Percentiles rank a stretch among this genome's conserved stretches.
These are phyloP conservation scores for Podotricha telesiphe DNA, from an alignment of 2,888 invertebrate species.

Conservation along the genomic window DNA sequence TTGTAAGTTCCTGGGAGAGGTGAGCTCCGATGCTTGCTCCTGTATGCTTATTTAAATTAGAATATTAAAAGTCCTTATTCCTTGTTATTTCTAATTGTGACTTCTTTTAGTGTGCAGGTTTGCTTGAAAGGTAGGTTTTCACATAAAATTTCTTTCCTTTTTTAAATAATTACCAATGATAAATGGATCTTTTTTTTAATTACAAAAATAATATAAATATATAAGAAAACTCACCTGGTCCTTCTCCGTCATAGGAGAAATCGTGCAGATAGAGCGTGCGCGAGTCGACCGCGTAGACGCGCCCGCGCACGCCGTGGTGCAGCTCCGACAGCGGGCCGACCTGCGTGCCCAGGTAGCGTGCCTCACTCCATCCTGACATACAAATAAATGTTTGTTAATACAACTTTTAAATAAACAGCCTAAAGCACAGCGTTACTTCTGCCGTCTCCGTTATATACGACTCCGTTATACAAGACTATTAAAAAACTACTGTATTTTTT, in stretches of 20 bases:
- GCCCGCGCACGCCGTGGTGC: slow-evolving; percentile 93
- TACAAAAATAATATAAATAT: background rate
- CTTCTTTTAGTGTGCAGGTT: background rate
- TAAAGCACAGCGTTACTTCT: too few species aligned
- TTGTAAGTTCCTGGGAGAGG: slow-evolving; percentile 7
- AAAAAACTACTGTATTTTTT: too few species aligned
- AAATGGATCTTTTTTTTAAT: too few species aligned
- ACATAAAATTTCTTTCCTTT: too few species aligned
- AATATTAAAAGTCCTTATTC: background rate
- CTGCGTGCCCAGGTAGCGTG: slow-evolving; percentile 89
- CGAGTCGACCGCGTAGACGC: slow-evolving; percentile 94
- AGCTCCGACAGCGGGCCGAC: slow-evolving; percentile 90
- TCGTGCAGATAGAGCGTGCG: slow-evolving; percentile 93
- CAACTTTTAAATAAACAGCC: background rate
- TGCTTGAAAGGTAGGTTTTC: too few species aligned
- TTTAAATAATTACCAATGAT: too few species aligned
- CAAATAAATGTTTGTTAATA: slow-evolving; percentile 1
- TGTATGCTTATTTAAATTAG: background rate
- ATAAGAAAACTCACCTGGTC: slow-evolving; percentile 87
- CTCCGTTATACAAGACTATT: too few species aligned
- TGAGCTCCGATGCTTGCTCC: background rate
- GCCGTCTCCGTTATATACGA: too few species aligned
- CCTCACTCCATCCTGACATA: slow-evolving; percentile 46
- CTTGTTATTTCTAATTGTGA: background rate
- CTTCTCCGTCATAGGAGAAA: slow-evolving; percentile 95